A percentile compares a stretch with the other conserved stretches of the same genome.
phyloP scores from a whole-genome alignment of 2,888 invertebrate genomes.

The Selenia dentaria region DNA sequence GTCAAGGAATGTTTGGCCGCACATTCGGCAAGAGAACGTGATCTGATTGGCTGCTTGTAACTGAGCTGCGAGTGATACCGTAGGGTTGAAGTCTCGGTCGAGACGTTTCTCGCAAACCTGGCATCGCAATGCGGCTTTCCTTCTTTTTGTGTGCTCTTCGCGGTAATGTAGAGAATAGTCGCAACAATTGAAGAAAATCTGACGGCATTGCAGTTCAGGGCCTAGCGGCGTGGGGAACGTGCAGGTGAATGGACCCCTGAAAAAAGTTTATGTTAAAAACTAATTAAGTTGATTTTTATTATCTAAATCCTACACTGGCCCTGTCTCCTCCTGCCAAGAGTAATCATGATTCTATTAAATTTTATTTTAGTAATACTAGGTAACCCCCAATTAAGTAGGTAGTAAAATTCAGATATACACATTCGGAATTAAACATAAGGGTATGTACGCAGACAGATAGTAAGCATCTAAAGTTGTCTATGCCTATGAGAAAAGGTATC shows the following conservation, averaged over 20 bases:
- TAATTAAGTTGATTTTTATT: no score
- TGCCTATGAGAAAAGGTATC: no score
- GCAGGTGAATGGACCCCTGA: slow-evolving; percentile 76
- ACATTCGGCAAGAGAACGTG: slow-evolving; percentile 61
- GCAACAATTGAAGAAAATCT: slow-evolving; percentile 77
- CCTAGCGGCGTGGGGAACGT: slow-evolving; percentile 64
- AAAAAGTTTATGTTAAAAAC: no score
- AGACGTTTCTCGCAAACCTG: slow-evolving; percentile 78
- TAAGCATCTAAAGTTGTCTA: no score
- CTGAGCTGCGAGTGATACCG: slow-evolving; percentile 41
- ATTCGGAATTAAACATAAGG: no score
- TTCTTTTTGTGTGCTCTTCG: slow-evolving; percentile 75
- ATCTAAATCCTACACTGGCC: no score
- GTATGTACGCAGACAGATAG: no score
- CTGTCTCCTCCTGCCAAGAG: no score
- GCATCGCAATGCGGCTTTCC: slow-evolving; percentile 73
- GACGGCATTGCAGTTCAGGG: slow-evolving; percentile 69
- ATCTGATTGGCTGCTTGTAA: slow-evolving; percentile 40
- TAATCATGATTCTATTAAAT: no score
- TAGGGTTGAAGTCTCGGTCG: slow-evolving; percentile 55
- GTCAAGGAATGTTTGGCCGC: slow-evolving; percentile 62
- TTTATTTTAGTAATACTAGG: no score
- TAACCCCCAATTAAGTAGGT: no score
- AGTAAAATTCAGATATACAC: no score
- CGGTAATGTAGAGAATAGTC: slow-evolving; percentile 77